Evolutionary conservation across 2,113 vertebrate species (phyloP).

Genomic region (Connochaetes taurinus): DNA sequence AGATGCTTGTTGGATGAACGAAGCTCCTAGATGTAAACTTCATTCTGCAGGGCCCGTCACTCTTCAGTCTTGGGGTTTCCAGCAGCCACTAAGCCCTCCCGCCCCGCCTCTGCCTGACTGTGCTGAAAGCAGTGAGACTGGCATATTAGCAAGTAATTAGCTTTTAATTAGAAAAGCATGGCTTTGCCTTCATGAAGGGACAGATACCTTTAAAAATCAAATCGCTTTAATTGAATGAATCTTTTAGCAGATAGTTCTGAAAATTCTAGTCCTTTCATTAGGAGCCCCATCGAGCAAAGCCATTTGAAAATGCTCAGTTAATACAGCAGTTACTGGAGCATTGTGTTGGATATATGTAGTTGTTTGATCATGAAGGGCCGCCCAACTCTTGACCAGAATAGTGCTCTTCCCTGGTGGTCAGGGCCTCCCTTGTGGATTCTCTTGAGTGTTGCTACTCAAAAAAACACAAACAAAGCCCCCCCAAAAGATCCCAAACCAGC

Average conservation of each 20-base stretch:
- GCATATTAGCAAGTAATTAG: constrained; percentile 63
- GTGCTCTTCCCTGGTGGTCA: too few relatives aligned
- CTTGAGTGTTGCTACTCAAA: neutral
- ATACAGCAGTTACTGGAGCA: constrained; percentile 3
- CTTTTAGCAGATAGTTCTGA: constrained; percentile 58
- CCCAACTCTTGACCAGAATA: neutral
- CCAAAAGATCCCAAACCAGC: neutral
- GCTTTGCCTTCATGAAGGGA: constrained; percentile 63
- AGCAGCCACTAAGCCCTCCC: neutral
- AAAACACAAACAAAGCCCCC: neutral
- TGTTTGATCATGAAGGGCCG: neutral
- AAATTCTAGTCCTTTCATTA: constrained; percentile 59
- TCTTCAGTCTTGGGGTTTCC: neutral
- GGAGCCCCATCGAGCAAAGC: constrained; percentile 55
- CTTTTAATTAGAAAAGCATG: constrained; percentile 65
- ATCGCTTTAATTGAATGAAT: constrained; percentile 70
- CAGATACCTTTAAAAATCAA: constrained; percentile 70
- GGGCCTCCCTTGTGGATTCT: neutral
- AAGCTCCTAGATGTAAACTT: neutral
- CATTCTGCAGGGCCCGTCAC: neutral
- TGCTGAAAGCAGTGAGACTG: neutral
- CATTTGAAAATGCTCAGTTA: constrained; percentile 45
- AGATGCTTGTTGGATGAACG: neutral
- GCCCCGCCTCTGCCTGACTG: neutral
- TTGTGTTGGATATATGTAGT: neutral